phyloP scores from a whole-genome alignment of 2,888 invertebrate species.

The Temnothorax rugatulus region DNA sequence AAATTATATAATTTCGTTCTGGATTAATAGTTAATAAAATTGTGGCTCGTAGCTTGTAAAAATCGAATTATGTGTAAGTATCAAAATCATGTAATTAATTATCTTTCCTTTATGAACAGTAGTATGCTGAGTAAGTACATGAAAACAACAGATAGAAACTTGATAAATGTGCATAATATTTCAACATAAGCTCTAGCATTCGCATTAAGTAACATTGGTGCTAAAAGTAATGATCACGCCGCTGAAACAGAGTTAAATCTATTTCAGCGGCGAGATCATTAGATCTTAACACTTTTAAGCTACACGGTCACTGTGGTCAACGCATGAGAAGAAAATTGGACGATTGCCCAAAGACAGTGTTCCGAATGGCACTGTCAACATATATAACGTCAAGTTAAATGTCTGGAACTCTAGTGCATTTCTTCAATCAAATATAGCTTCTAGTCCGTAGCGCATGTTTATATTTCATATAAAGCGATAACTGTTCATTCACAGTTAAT shows the following conservation, averaged over 20 bases:
- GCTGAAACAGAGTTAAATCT: slow-evolving; percentile 39
- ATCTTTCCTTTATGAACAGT: not conserved
- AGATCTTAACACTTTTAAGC: slow-evolving; percentile 71
- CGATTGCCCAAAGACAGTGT: slow-evolving; percentile 69
- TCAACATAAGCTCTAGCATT: not conserved
- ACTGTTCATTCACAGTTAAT: not conserved
- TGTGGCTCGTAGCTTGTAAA: not conserved
- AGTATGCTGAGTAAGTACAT: not conserved
- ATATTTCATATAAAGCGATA: not conserved
- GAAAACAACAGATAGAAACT: not conserved
- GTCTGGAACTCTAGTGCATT: not conserved
- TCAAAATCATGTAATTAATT: not conserved
- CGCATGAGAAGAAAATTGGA: slow-evolving; percentile 68
- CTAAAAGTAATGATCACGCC: not conserved
- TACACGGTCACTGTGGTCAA: slow-evolving; percentile 61
- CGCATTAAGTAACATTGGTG: not conserved
- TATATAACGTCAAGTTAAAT: slow-evolving; percentile 30
- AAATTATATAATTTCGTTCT: not conserved
- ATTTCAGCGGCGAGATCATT: slow-evolving; percentile 61
- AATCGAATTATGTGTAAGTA: not conserved
- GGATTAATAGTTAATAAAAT: not conserved
- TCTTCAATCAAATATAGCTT: not conserved
- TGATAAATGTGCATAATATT: slow-evolving; percentile 8
- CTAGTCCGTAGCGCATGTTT: not conserved
- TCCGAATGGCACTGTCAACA: slow-evolving; percentile 61